Percentiles rank a stretch among this genome's conserved stretches.
phyloP scores from a whole-genome alignment of 2,113 vertebrate species.

The Eublepharis macularius region DNA sequence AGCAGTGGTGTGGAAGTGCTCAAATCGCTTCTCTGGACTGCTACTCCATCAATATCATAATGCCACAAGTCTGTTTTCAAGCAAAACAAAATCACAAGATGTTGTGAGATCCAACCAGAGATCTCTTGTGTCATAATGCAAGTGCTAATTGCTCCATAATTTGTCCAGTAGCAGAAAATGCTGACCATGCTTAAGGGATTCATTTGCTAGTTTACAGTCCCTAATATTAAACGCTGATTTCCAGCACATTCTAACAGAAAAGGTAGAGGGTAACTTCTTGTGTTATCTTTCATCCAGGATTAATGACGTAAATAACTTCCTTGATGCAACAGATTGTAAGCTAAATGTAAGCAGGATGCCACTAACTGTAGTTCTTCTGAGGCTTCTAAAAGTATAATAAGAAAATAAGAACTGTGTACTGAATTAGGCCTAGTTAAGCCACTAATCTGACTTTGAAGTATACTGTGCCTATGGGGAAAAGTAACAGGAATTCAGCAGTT shows the following conservation, averaged over 20 bases:
- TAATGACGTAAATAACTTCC: not conserved
- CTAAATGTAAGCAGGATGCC: not conserved
- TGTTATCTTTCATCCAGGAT: not conserved
- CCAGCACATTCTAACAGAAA: not conserved
- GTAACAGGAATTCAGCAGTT: not conserved
- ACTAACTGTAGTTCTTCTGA: not conserved
- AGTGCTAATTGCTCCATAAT: not conserved
- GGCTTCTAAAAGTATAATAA: not conserved
- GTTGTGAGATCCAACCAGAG: too few species aligned
- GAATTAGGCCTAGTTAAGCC: not conserved
- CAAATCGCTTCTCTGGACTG: too few species aligned
- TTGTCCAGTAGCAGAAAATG: not conserved
- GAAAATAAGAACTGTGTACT: not conserved
- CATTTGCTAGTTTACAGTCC: not conserved
- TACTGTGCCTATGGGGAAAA: not conserved
- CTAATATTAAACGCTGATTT: not conserved
- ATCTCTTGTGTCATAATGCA: not conserved
- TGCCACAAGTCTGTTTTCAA: too few species aligned
- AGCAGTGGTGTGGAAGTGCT: too few species aligned
- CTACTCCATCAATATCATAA: too few species aligned
- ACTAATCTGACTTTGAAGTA: conserved; percentile 1
- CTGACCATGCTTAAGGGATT: not conserved
- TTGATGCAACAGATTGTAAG: not conserved
- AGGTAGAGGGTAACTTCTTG: not conserved
- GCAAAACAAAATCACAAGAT: too few species aligned